Percentiles rank a stretch among this genome's conserved stretches.
phyloP scores from a whole-genome alignment of 2,888 invertebrate species.

The Meteorus colon region DNA sequence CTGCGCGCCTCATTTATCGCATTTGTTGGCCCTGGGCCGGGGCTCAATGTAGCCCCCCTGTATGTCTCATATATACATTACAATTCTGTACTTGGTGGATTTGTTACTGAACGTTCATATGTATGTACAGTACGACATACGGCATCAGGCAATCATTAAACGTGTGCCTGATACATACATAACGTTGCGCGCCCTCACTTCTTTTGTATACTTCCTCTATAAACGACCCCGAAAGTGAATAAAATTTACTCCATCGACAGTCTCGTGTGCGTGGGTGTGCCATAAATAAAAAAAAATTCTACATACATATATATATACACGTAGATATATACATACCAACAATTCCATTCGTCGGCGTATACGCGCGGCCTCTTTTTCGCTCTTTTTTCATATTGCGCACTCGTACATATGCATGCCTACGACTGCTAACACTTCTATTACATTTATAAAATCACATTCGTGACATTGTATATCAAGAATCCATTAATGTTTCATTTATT shows the following conservation, averaged over 20 bases:
- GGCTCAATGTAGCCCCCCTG: conserved; percentile 30
- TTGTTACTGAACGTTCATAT: conserved; percentile 26
- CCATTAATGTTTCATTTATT: not conserved
- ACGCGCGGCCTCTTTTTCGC: not conserved
- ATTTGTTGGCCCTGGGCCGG: conserved; percentile 36
- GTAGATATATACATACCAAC: not conserved
- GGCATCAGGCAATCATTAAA: conserved; percentile 6
- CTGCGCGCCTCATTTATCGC: conserved; percentile 36
- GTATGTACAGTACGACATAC: not conserved
- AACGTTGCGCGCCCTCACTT: not conserved
- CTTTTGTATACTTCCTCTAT: no score
- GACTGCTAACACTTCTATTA: not conserved
- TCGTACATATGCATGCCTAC: not conserved
- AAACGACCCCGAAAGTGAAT: conserved; percentile 3
- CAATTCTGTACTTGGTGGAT: conserved; percentile 5
- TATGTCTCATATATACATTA: not conserved
- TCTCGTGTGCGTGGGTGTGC: not conserved
- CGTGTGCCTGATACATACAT: not conserved
- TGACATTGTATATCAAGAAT: conserved; percentile 1
- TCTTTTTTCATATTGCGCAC: not conserved
- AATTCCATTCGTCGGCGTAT: not conserved
- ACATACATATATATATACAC: not conserved
- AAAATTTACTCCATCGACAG: not conserved
- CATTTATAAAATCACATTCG: not conserved
- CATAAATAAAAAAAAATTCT: not conserved